Conservation (phyloP, 2,888 invertebrate genomes). For the Mantis religiosa region DNA sequence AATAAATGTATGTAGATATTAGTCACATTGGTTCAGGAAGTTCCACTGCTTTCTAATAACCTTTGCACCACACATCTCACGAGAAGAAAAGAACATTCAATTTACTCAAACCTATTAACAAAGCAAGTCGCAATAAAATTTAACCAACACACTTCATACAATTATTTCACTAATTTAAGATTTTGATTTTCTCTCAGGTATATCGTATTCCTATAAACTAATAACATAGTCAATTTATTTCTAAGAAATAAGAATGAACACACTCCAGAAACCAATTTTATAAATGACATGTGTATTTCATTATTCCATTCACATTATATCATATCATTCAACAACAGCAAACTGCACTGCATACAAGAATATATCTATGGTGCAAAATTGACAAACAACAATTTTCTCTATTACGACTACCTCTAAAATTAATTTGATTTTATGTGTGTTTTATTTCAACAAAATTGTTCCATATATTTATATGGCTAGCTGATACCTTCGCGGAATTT, state of each 20-base stretch:
- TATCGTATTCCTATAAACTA: neutral
- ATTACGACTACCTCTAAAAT: neutral
- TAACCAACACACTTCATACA: neutral
- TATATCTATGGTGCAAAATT: conserved; percentile 14
- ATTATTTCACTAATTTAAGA: neutral
- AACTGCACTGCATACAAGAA: conserved; percentile 16
- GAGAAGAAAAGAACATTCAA: neutral
- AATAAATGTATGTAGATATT: neutral
- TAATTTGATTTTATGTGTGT: neutral
- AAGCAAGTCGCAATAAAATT: neutral
- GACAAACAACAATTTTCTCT: conserved; percentile 9
- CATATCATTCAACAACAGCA: conserved; percentile 3
- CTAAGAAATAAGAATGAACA: neutral
- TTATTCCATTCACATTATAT: neutral
- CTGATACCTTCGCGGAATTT: neutral
- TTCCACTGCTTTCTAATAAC: neutral
- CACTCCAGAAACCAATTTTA: neutral
- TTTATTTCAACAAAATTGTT: neutral
- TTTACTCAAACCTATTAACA: neutral
- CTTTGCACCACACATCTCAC: neutral
- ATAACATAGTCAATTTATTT: neutral
- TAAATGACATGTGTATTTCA: neutral
- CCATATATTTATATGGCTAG: neutral
- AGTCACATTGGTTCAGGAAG: neutral
- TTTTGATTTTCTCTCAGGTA: conserved; percentile 16